phyloP scores from a whole-genome alignment of 2,797 vertebrate species.

The Schizopygopsis pylzovi region DNA sequence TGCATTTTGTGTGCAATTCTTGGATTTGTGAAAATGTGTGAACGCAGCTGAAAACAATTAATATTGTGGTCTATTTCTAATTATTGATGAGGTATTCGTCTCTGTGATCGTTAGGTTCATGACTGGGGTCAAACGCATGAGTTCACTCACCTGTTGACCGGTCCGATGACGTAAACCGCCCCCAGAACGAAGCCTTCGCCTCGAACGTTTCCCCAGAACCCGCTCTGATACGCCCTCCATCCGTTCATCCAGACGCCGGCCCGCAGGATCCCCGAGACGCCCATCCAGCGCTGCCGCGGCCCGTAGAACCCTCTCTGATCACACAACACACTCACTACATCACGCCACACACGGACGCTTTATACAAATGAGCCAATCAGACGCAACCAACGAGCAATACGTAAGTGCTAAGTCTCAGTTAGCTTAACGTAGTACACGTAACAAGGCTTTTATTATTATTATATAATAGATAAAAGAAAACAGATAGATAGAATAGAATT shows the following conservation, averaged over 20 bases:
- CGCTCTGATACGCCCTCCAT: constrained; percentile 83
- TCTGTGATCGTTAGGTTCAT: background rate
- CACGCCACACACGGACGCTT: too few species aligned
- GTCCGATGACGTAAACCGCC: constrained; percentile 89
- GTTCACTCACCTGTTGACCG: constrained; percentile 80
- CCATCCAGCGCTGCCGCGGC: constrained; percentile 85
- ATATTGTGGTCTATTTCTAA: too few species aligned
- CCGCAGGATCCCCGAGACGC: constrained; percentile 84
- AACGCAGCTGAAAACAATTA: too few species aligned
- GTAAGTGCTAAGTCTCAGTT: too few species aligned
- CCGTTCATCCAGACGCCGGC: constrained; percentile 88
- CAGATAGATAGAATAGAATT: too few species aligned
- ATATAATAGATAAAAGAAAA: too few species aligned
- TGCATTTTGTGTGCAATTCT: too few species aligned
- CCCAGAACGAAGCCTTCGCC: constrained; percentile 92
- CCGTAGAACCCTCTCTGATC: constrained; percentile 89
- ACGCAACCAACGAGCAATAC: too few species aligned
- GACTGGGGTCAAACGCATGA: background rate
- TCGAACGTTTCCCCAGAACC: constrained; percentile 86
- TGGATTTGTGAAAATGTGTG: too few species aligned
- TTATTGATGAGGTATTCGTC: too few species aligned
- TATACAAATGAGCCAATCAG: background rate
- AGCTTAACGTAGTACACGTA: too few species aligned
- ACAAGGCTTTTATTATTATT: too few species aligned
- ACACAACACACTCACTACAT: background rate